These are phyloP conservation scores for Ornithoptera alexandrae DNA, from an alignment of 2,888 invertebrate species.

Conservation along the genomic window DNA sequence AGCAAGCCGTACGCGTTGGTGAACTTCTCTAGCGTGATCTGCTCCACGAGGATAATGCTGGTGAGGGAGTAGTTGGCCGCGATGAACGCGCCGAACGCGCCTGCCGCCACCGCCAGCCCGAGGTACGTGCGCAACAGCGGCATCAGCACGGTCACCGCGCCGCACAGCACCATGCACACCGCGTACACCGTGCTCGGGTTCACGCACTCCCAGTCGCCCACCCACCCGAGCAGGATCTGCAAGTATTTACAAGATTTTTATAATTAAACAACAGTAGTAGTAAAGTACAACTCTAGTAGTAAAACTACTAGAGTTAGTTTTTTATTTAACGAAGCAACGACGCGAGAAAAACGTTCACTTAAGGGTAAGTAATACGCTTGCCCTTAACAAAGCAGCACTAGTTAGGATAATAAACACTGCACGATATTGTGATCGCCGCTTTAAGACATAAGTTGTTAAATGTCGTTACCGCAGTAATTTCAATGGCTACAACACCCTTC, in stretches of 20 bases:
- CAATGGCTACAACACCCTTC: no score
- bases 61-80: slow-evolving; percentile 96
- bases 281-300: no score
- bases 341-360: no score
- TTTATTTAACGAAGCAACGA: no score
- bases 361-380: no score
- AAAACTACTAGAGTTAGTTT: no score
- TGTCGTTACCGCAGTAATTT: no score
- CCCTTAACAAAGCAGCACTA: no score
- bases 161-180: slow-evolving; percentile 87
- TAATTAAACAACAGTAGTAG: no score
- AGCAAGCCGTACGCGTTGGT: slow-evolving; percentile 94
- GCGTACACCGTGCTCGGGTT: slow-evolving; percentile 91
- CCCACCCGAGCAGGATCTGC: slow-evolving; percentile 91
- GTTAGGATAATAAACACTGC: no score
- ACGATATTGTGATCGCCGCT: no score
- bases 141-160: slow-evolving; percentile 82
- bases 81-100: slow-evolving; percentile 93
- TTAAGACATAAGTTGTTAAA: no score
- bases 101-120: slow-evolving; percentile 82
- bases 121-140: slow-evolving; percentile 81
- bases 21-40: slow-evolving; percentile 93
- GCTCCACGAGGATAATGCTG: slow-evolving; percentile 92
- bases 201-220: slow-evolving; percentile 90
- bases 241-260: background rate